Evolutionary conservation across 2,797 vertebrate genomes (phyloP).

Genomic region (Gallirallus australis): DNA sequence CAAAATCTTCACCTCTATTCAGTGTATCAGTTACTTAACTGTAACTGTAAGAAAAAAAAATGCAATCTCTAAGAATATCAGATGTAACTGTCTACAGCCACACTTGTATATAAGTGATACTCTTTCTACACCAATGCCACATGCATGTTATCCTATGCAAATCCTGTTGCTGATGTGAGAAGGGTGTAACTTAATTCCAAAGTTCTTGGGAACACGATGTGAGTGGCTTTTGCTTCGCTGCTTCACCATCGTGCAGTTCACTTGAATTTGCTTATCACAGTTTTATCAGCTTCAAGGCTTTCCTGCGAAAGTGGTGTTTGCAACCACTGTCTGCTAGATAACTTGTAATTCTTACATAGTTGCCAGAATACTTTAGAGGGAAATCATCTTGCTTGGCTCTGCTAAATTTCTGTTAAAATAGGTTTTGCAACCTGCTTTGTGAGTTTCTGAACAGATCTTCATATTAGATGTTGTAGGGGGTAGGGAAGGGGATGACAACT

Average conservation of each 20-base stretch:
- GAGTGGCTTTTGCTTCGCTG: neutral
- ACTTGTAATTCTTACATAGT: neutral
- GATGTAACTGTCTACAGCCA: neutral
- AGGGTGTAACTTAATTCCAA: neutral
- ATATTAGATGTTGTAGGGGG: neutral
- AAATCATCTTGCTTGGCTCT: neutral
- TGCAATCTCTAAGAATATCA: neutral
- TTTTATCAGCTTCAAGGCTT: slow-evolving; percentile 39
- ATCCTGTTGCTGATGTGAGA: neutral
- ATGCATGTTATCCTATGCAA: neutral
- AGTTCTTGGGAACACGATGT: slow-evolving; percentile 58
- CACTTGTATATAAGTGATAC: neutral
- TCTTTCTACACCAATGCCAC: neutral
- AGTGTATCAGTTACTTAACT: neutral
- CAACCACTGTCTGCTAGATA: neutral
- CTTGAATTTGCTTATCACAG: slow-evolving; percentile 62
- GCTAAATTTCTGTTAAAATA: neutral
- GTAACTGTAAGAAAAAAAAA: neutral
- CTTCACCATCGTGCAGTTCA: neutral
- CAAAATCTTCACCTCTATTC: neutral
- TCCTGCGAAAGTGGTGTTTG: slow-evolving; percentile 17
- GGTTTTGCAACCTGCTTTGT: neutral
- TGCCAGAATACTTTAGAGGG: neutral
- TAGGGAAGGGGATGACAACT: too few relatives aligned
- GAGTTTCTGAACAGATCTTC: neutral